Evolutionary conservation across 2,113 vertebrate species (phyloP).

Genomic region (Nanger granti): DNA sequence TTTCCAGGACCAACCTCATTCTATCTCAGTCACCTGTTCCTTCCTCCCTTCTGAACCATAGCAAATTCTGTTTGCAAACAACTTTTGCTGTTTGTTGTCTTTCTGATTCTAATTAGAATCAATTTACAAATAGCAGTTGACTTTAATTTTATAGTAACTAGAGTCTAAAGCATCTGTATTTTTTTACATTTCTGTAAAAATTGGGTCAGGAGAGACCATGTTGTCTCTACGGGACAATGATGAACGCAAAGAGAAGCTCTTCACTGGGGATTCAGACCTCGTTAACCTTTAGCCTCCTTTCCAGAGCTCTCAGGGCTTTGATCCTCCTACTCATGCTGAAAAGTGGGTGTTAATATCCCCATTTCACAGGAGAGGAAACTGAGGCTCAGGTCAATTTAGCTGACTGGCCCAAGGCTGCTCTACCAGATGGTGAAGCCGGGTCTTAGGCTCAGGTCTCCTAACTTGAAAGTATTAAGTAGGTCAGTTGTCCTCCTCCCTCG

Average conservation of each 20-base stretch:
- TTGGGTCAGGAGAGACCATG: background rate
- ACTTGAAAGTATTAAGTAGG: background rate
- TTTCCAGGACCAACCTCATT: background rate
- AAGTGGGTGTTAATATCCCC: background rate
- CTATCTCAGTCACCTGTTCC: fast-evolving
- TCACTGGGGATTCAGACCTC: background rate
- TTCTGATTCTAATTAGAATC: background rate
- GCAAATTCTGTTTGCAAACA: background rate
- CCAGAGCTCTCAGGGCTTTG: background rate
- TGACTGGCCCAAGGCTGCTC: background rate
- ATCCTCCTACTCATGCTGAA: background rate
- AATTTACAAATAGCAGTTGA: background rate
- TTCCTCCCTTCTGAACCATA: background rate
- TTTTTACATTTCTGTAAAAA: background rate
- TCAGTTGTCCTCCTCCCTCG: background rate
- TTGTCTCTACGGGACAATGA: background rate
- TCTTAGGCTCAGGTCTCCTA: background rate
- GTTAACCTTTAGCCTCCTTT: background rate
- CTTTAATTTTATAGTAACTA: background rate
- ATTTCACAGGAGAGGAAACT: background rate
- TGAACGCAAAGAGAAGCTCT: background rate
- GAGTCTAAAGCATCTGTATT: background rate
- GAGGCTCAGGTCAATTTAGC: background rate
- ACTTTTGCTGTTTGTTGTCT: background rate
- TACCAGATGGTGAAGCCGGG: background rate